Percentiles rank a stretch among this genome's conserved stretches.
phyloP scores from a whole-genome alignment of 2,113 vertebrate species.

The Turdus rufiventris region DNA sequence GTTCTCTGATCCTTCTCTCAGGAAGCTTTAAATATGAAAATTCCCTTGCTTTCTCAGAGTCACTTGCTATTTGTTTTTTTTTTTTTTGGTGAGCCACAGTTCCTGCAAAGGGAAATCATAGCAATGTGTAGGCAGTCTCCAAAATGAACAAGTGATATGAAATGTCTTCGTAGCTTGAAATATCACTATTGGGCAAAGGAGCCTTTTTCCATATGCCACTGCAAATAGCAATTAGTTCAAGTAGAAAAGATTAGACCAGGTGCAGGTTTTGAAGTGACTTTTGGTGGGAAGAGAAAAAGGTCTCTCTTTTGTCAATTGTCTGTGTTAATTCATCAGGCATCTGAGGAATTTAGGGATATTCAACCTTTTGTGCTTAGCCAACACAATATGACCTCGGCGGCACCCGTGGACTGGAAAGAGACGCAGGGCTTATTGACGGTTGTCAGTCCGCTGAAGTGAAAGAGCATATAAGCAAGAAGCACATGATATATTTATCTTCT shows the following conservation, averaged over 20 bases:
- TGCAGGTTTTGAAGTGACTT: slow-evolving; percentile 63
- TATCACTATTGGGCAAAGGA: slow-evolving; percentile 19
- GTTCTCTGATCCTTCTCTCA: neutral
- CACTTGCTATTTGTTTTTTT: neutral
- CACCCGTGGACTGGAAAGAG: neutral
- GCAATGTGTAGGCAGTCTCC: slow-evolving; percentile 6
- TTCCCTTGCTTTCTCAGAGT: slow-evolving; percentile 14
- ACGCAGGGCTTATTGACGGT: neutral
- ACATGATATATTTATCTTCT: neutral
- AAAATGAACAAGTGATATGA: slow-evolving; percentile 20
- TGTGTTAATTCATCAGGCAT: slow-evolving; percentile 67
- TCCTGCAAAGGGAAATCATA: slow-evolving; percentile 46
- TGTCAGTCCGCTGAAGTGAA: slow-evolving; percentile 19
- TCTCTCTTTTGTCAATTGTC: slow-evolving; percentile 52
- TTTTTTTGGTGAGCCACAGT: neutral
- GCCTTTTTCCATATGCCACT: neutral
- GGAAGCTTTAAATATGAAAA: slow-evolving; percentile 50
- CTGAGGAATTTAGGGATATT: slow-evolving; percentile 60
- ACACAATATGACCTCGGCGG: slow-evolving; percentile 15
- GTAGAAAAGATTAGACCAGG: slow-evolving; percentile 68
- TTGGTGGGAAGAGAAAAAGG: neutral
- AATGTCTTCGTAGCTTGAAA: slow-evolving; percentile 58
- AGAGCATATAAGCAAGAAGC: neutral
- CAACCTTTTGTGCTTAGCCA: slow-evolving; percentile 56
- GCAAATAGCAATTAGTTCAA: slow-evolving; percentile 70